Base-by-base conservation (phyloP, 2,113 vertebrate species). In the Danio rerio region DNA sequence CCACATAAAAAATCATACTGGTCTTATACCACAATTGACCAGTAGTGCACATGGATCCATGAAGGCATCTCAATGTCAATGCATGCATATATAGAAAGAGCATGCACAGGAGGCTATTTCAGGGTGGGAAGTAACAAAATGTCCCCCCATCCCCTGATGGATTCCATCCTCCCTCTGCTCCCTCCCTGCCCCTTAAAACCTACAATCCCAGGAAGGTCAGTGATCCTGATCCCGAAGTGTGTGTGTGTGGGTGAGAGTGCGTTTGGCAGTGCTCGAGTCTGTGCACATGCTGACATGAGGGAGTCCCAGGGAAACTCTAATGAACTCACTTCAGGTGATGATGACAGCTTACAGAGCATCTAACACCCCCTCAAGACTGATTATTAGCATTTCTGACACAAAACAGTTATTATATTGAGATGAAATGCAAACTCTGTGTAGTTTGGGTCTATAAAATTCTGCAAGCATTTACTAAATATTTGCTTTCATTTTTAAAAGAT, bases 231-330 rank as follows among this genome's bases (percentile, higher is more conserved):
- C 55, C 45, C 75, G 61, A 59, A 31, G 63, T 78, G 55, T 78
- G 50, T 73, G 50, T 82, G 31, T 1, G 9, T 31, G 31, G 31
- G 31, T 74, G 68, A 66, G 72, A 79, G 8, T 55, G 52, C 31
- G 78, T 10, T 58, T 65, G 7, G 18, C 18, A 55, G 15, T 71
- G 77, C 42, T 56, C 42, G 55, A 5, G 63, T 21, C 31, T 80
- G 71, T 15, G 9, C 49, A 59, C 49, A 13, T 82, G 68, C 18
- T 81, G 72, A 81, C 6, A 50, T 80, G 71, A 55, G 72, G 81
- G 72, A 83, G 78, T 72, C 81, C 81, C 72, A 49, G 52, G 72
- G 66, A 86, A 78, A 71, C 72, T 71, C 78, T 83, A 20, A 69
- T 68, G 31, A 77, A 81, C 72, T 59, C 56, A 70, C 50, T 52